Evolutionary conservation across 2,888 invertebrate species (phyloP).

Genomic region (Litoditis marina): DNA sequence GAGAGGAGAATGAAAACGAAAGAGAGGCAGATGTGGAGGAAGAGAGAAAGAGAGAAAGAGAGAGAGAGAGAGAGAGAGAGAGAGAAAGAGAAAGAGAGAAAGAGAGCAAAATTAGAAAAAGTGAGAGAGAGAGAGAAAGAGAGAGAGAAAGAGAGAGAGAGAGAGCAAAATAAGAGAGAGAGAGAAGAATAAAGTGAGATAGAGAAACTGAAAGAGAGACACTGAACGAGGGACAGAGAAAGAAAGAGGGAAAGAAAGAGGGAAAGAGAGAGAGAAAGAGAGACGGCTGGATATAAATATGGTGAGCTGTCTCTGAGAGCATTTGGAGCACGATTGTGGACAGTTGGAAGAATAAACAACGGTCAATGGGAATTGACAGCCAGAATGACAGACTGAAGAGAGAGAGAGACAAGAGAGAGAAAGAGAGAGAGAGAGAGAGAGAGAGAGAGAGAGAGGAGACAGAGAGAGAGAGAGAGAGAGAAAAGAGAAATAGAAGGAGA

Average conservation of each 20-base stretch:
- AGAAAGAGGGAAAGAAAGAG: not conserved
- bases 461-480: not conserved
- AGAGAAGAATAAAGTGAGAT: too few species aligned
- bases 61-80: slow-evolving; percentile 15
- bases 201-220: too few species aligned
- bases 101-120: not conserved
- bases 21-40: not conserved
- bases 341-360: slow-evolving; percentile 95
- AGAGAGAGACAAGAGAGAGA: not conserved
- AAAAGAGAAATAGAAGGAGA: slow-evolving; percentile 5
- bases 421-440: not conserved
- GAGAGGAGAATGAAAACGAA: not conserved
- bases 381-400: slow-evolving; percentile 86
- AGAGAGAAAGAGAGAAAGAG: slow-evolving; percentile 12
- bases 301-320: too few species aligned
- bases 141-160: slow-evolving; percentile 1
- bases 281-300: too few species aligned
- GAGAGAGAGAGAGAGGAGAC: not conserved
- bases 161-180: not conserved
- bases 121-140: not conserved
- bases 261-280: too few species aligned
- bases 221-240: not conserved
- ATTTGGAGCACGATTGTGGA: too few species aligned
- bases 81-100: slow-evolving; percentile 8
- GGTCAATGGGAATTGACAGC: slow-evolving; percentile 93